Percentiles rank a stretch among this genome's conserved stretches.
Evolutionary conservation across 2,113 vertebrate genomes (phyloP).

Genomic region (Hemiprocne comata): DNA sequence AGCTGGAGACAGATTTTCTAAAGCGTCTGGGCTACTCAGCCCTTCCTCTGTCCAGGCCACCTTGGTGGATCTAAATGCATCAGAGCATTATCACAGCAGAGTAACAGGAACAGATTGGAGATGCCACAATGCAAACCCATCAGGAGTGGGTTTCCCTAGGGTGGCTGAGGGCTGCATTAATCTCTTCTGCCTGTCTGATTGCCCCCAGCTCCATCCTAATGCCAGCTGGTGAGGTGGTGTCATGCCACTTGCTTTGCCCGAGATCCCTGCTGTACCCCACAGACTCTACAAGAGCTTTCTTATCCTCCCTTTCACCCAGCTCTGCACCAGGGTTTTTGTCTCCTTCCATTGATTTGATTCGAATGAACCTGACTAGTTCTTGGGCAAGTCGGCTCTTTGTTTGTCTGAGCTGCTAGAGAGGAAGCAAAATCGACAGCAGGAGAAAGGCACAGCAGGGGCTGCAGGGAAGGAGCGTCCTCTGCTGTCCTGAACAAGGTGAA

Average conservation of each 20-base stretch:
- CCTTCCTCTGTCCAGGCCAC: background rate
- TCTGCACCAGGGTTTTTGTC: background rate
- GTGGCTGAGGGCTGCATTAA: background rate
- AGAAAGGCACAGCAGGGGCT: background rate
- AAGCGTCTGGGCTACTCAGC: background rate
- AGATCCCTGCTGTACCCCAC: background rate
- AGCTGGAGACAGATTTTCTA: background rate
- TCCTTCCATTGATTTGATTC: background rate
- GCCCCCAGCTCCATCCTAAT: background rate
- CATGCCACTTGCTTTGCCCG: background rate
- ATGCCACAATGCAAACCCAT: background rate
- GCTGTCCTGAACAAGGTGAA: rapidly evolving
- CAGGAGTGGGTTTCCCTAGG: background rate
- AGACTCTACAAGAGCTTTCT: background rate
- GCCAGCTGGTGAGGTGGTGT: background rate
- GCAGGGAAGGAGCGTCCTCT: background rate
- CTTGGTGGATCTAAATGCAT: background rate
- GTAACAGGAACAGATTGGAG: background rate
- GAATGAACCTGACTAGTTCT: background rate
- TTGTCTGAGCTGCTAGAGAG: background rate
- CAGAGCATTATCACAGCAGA: background rate
- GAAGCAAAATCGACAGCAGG: background rate
- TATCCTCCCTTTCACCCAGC: background rate
- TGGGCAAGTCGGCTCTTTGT: background rate
- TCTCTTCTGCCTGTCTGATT: background rate